phyloP scores from a whole-genome alignment of 2,797 vertebrate species.

The Scarus forsteni region DNA sequence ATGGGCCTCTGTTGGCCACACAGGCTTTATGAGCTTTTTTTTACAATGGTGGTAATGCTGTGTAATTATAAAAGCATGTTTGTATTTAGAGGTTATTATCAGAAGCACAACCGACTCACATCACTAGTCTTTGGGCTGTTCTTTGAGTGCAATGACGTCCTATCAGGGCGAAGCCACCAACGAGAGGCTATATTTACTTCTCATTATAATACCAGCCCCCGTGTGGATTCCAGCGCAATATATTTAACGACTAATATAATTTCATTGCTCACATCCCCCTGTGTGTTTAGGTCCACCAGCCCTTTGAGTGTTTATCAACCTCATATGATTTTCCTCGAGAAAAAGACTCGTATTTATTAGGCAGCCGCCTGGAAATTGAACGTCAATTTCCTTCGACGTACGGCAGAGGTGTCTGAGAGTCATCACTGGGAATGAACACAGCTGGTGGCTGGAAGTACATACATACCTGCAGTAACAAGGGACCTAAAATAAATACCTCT shows the following conservation, averaged over 20 bases:
- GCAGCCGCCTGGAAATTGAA: constrained; percentile 65
- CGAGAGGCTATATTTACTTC: constrained; percentile 40
- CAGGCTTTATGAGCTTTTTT: constrained; percentile 35
- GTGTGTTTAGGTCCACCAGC: constrained; percentile 60
- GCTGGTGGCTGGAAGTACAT: constrained; percentile 40
- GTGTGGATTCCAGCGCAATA: constrained; percentile 50
- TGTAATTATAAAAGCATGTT: constrained; percentile 21
- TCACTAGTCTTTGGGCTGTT: constrained; percentile 8
- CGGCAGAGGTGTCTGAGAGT: constrained; percentile 56
- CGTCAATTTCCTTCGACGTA: constrained; percentile 46
- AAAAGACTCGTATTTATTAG: constrained; percentile 62
- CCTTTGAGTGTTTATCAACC: constrained; percentile 64
- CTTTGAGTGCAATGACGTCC: not conserved
- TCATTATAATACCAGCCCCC: constrained; percentile 41
- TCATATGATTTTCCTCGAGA: constrained; percentile 52
- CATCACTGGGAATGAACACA: constrained; percentile 51
- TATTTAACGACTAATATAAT: constrained; percentile 64
- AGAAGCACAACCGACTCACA: constrained; percentile 3
- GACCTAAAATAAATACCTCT: constrained; percentile 58
- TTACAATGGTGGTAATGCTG: constrained; percentile 13
- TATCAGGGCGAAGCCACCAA: constrained; percentile 20
- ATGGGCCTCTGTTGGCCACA: constrained; percentile 17
- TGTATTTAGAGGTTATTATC: constrained; percentile 3
- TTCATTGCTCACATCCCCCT: constrained; percentile 58
- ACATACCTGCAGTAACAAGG: constrained; percentile 50